Percentiles rank a stretch among this genome's conserved stretches.
These are phyloP conservation scores for Ammodytes dubius DNA, from an alignment of 2,113 vertebrate species.

Conservation along the genomic window DNA sequence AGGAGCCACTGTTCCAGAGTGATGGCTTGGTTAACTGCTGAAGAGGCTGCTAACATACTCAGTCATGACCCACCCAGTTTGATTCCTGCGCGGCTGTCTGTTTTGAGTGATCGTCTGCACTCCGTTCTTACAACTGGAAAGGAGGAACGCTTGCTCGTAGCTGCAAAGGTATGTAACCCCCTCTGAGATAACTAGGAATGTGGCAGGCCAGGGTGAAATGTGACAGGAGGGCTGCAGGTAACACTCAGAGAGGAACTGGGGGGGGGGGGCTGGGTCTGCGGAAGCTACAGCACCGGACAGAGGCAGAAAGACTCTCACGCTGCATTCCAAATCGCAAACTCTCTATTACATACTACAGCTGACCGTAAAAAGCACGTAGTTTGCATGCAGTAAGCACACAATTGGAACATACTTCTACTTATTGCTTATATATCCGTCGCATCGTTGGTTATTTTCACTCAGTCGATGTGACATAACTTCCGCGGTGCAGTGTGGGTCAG, in stretches of 20 bases:
- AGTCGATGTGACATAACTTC: too few relatives aligned
- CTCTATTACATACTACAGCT: too few relatives aligned
- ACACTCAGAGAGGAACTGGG: slow-evolving; percentile 60
- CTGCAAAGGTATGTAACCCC: slow-evolving; percentile 74
- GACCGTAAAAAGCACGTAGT: too few relatives aligned
- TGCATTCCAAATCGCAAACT: too few relatives aligned
- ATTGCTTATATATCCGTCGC: too few relatives aligned
- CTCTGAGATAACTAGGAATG: slow-evolving; percentile 82
- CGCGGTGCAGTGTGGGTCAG: too few relatives aligned
- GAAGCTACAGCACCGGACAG: slow-evolving; percentile 27
- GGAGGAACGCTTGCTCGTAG: slow-evolving; percentile 28
- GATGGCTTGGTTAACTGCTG: background rate
- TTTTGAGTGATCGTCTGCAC: slow-evolving; percentile 35
- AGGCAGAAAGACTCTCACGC: background rate
- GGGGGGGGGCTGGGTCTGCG: slow-evolving; percentile 21
- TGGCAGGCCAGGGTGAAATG: slow-evolving; percentile 83
- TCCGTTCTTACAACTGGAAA: slow-evolving; percentile 35
- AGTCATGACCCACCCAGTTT: slow-evolving; percentile 8
- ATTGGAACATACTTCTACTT: too few relatives aligned
- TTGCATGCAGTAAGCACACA: too few relatives aligned
- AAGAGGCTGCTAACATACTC: background rate
- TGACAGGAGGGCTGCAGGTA: slow-evolving; percentile 85
- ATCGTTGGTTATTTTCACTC: too few relatives aligned
- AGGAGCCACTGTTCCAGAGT: background rate
- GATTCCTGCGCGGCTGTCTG: slow-evolving; percentile 8